phyloP scores from a whole-genome alignment of 2,888 invertebrate genomes.

The Cheilosia vulpina region DNA sequence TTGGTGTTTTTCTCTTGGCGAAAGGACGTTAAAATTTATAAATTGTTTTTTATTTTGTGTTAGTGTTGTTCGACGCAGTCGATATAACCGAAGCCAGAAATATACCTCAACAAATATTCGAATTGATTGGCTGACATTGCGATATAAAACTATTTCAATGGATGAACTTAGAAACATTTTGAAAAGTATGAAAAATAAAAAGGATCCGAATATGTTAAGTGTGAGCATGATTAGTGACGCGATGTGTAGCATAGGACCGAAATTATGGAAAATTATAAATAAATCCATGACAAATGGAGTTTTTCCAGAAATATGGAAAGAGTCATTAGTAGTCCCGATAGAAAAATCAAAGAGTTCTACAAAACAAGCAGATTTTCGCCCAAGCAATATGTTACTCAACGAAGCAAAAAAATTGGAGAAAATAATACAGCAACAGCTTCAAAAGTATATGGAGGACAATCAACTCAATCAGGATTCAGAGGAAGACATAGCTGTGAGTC shows the following conservation, averaged over 20 bases:
- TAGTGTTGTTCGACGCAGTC: too few relatives aligned
- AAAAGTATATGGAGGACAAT: slow-evolving; percentile 5
- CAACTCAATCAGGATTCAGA: slow-evolving; percentile 5
- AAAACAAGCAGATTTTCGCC: slow-evolving; percentile 3
- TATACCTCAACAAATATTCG: too few relatives aligned
- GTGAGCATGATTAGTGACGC: background rate
- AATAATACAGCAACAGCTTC: slow-evolving; percentile 4
- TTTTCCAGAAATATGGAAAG: slow-evolving; percentile 25
- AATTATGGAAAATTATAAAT: slow-evolving; percentile 11
- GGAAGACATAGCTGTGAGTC: background rate
- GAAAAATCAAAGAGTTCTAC: slow-evolving; percentile 9
- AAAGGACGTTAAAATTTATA: too few relatives aligned
- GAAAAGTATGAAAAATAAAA: slow-evolving; percentile 5
- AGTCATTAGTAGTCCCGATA: background rate
- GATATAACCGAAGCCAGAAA: too few relatives aligned
- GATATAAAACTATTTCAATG: background rate
- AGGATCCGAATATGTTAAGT: background rate
- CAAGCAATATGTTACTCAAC: slow-evolving; percentile 10
- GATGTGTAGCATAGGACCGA: background rate
- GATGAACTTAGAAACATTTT: background rate
- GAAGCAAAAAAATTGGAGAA: slow-evolving; percentile 7
- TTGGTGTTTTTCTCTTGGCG: too few relatives aligned
- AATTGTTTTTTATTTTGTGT: too few relatives aligned
- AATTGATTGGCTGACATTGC: too few relatives aligned
- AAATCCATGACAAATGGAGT: background rate